Base-by-base conservation (phyloP, 2,888 invertebrate genomes). In the Pristionchus exspectatus region DNA sequence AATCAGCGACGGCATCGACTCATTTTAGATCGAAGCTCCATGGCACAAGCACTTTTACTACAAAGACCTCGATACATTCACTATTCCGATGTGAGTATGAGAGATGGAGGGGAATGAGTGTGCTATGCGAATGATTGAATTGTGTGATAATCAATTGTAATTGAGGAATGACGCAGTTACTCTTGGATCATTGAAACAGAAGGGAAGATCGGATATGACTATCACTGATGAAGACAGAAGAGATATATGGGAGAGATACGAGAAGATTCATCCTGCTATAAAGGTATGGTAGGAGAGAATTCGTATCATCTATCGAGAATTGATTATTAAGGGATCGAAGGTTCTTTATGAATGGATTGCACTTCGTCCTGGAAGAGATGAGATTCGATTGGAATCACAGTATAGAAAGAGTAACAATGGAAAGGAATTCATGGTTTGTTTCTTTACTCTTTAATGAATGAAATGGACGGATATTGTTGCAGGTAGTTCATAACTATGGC, bases 21-120 rank as follows among this genome's bases (percentile, higher is more conserved):
- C 27, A 7, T 86, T 87, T 24, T 9, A 97, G 97, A 96, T 97
- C 0, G 96, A 96, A 90, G 98, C 98, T 0, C 98, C 98, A 0
- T 98, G 98, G 98, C 96, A 98, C 83, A 98, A 97, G 95, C 97
- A 97, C 16, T 98, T 97, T 89, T 97, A 97, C 95, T 98, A 94
- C 90, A 90, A 91, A 44, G 93, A 93, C 90, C 92, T 93, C 66
- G 88, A 86, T 56, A 92, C 92, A 16, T 93, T 93, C 86, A 93
- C 93, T 14, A 93, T 93, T 89, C 93, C 93, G 2, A 93, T 92
- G 93, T 91, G 88, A 83, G 92, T 87, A 54, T 50, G 84, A 30
- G n/a, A 50, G 2, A 21, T 24, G 50, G 50, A n/a, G 44, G 50
- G 9, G 10, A 33, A 54, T 81, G n/a, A 27, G 3, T 24, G 27